Evolutionary conservation across 2,888 invertebrate species (phyloP).

Genomic region (Chouioia cunea): DNA sequence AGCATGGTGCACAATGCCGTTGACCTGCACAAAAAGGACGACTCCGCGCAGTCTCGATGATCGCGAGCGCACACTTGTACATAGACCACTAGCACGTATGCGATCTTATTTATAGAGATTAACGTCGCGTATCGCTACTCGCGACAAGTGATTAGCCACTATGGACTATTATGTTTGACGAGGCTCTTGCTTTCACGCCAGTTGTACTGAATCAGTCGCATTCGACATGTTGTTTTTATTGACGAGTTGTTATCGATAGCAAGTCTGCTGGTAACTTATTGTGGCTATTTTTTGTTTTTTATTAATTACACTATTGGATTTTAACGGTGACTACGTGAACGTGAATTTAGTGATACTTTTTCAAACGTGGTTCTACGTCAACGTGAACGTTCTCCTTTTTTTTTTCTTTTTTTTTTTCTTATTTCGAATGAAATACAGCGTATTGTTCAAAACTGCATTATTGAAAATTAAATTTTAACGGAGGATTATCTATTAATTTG

Average conservation of each 20-base stretch:
- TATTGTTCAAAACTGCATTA: no score
- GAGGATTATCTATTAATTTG: no score
- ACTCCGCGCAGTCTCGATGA: constrained; percentile 72
- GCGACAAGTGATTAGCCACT: constrained; percentile 28
- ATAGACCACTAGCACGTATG: constrained; percentile 63
- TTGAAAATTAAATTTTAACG: no score
- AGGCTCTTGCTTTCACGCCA: constrained; percentile 17
- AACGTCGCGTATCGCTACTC: constrained; percentile 48
- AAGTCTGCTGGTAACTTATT: background rate
- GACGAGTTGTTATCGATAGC: no score
- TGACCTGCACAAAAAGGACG: constrained; percentile 73
- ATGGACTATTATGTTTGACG: constrained; percentile 6
- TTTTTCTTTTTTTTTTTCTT: no score
- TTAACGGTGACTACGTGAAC: background rate
- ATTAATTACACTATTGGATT: background rate
- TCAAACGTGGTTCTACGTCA: background rate
- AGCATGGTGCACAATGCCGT: constrained; percentile 60
- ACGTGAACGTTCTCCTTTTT: no score
- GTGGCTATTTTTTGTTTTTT: background rate
- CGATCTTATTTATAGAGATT: constrained; percentile 65
- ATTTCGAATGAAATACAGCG: no score
- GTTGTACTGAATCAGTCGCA: constrained; percentile 39
- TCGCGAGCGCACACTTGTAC: constrained; percentile 48
- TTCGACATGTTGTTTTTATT: constrained; percentile 1
- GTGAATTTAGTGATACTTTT: background rate